phyloP scores from a whole-genome alignment of 2,797 vertebrate species.

The Microctenopoma stevenorrisi region DNA sequence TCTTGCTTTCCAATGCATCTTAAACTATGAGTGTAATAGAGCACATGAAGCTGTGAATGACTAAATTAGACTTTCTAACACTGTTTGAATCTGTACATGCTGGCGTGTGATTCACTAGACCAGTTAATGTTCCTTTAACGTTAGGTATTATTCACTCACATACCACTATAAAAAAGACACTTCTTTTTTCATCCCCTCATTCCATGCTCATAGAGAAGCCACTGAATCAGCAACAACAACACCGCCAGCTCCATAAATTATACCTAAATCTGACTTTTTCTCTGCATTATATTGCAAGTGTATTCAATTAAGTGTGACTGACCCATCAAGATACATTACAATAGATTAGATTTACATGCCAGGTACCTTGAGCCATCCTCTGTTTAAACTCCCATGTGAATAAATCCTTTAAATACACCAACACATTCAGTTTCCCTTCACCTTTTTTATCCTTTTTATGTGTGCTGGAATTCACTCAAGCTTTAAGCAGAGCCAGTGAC shows the following conservation, averaged over 20 bases:
- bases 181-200: conserved; percentile 7
- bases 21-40: too few species aligned
- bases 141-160: neutral
- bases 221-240: conserved; percentile 16
- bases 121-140: neutral
- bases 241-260: conserved; percentile 13
- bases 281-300: conserved; percentile 20
- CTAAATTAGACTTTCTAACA: too few species aligned
- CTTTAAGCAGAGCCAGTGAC: conserved; percentile 40
- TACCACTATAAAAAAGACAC: neutral
- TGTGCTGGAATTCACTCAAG: conserved; percentile 5
- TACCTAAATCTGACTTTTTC: conserved; percentile 7
- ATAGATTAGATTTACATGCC: conserved; percentile 20
- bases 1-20: neutral
- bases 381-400: conserved; percentile 14
- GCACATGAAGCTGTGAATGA: too few species aligned
- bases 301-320: conserved; percentile 14
- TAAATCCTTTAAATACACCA: neutral
- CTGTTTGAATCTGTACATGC: too few species aligned
- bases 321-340: conserved; percentile 13
- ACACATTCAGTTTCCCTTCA: neutral
- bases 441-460: neutral
- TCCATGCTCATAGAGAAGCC: conserved; percentile 16
- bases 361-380: conserved; percentile 7
- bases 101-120: too few species aligned